Percentiles rank a stretch among this genome's conserved stretches.
Conservation (phyloP, 2,888 invertebrate genomes). For the Nomada lathburiana region DNA sequence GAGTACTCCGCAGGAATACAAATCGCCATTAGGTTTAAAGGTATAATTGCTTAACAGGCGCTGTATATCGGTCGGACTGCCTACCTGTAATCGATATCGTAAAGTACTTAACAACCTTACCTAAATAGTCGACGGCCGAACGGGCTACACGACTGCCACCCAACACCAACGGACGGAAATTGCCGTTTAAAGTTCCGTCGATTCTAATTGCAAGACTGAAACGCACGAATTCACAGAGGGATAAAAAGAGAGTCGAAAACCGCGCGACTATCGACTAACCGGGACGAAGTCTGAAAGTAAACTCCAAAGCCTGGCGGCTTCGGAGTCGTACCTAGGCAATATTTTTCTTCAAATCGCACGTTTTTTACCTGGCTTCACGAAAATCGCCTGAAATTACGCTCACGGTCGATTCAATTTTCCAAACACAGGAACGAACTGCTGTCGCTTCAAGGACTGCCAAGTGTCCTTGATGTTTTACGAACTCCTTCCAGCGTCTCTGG, state of each 20-base stretch:
- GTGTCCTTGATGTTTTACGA: constrained; percentile 54
- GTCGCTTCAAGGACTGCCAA: constrained; percentile 72
- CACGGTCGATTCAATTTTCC: constrained; percentile 46
- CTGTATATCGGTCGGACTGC: too few species aligned
- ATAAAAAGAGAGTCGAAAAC: too few species aligned
- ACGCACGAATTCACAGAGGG: neutral
- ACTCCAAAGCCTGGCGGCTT: constrained; percentile 17
- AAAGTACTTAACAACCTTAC: constrained; percentile 36
- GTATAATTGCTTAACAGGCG: constrained; percentile 1
- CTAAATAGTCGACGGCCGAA: neutral
- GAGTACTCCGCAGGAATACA: neutral
- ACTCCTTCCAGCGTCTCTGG: constrained; percentile 22
- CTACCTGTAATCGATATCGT: neutral
- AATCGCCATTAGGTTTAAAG: neutral
- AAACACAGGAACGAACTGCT: constrained; percentile 26
- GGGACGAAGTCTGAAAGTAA: neutral
- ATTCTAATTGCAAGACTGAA: too few species aligned
- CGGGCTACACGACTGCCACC: neutral
- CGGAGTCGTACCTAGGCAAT: neutral
- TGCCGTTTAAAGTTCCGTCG: neutral
- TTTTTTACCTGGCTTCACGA: constrained; percentile 55
- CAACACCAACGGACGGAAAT: neutral
- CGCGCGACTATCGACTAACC: constrained; percentile 26
- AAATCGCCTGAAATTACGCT: constrained; percentile 37
- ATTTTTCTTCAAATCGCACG: constrained; percentile 31